Evolutionary conservation across 2,888 invertebrate genomes (phyloP).

Genomic region (Serripes groenlandicus): DNA sequence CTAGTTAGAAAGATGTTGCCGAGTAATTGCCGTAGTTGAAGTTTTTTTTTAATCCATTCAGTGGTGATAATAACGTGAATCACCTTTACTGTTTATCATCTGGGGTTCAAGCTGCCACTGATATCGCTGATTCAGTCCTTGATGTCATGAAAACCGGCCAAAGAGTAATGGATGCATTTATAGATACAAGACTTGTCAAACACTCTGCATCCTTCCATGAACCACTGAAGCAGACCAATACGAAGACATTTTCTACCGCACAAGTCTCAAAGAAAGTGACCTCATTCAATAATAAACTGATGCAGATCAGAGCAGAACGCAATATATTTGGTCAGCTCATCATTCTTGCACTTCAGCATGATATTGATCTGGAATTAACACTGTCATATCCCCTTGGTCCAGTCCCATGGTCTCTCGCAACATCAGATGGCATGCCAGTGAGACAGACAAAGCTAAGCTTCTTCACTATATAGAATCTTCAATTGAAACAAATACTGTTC

Average conservation of each 20-base stretch:
- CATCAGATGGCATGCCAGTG: too few species aligned
- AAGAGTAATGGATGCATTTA: slow-evolving; percentile 35
- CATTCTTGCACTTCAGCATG: too few species aligned
- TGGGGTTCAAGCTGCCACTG: slow-evolving; percentile 42
- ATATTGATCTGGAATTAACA: too few species aligned
- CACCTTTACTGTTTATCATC: slow-evolving; percentile 58
- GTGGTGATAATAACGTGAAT: neutral
- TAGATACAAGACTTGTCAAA: slow-evolving; percentile 34
- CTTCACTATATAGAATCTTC: too few species aligned
- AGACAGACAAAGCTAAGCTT: too few species aligned
- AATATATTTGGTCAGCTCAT: slow-evolving; percentile 53
- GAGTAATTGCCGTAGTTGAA: slow-evolving; percentile 15
- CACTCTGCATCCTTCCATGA: slow-evolving; percentile 38
- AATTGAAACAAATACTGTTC: too few species aligned
- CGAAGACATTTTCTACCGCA: slow-evolving; percentile 54
- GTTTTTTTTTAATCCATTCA: slow-evolving; percentile 38
- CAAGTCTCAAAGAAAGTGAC: slow-evolving; percentile 21
- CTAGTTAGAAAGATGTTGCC: slow-evolving; percentile 13
- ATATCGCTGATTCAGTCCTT: slow-evolving; percentile 42
- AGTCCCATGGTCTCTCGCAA: too few species aligned
- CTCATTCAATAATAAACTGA: slow-evolving; percentile 39
- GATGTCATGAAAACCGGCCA: slow-evolving; percentile 21
- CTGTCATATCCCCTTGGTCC: too few species aligned
- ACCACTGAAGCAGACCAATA: slow-evolving; percentile 44
- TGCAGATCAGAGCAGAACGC: slow-evolving; percentile 54